Evolutionary conservation across 2,888 invertebrate genomes (phyloP), one percentile per base, ranked within the genome.

Genomic region (Sinohyriopsis cumingii): DNA sequence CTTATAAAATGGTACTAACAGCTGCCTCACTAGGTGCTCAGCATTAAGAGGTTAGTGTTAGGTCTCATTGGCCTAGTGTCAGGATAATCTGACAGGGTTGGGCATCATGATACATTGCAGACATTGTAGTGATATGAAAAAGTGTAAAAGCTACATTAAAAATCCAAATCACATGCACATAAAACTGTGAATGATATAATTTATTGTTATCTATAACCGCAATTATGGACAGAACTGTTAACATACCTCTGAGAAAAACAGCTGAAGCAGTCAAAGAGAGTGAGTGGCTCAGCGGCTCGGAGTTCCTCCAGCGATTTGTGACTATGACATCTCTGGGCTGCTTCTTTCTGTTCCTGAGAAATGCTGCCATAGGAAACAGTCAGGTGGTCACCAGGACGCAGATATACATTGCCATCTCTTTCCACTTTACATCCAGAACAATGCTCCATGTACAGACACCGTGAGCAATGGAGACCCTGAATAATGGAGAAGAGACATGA

Each of bases 241-340:
- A 57, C 64, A 54, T 77, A 90, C 91, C 90, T 89, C 78, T 90
- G 92, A 84, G 93, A 93, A 88, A 93, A 93, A 74, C 93, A 93
- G 80, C 92, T 90, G 69, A 93, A 91, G 85, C 93, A 93, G 82
- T 93, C 93, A 79, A 92, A 91, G 20, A 93, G 89, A n/a, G 92
- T 91, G 55, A 93, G 88, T 1, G 92, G 91, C 78, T 92, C 90
- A 73, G 91, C 89, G n/a, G 91, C 90, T 67, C 92, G 88, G 74
- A 90, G 88, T 66, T 89, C 89, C 66, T 90, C 90, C 86, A 92
- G 90, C 59, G 92, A 92, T 66, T 88, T 83, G 82, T 93, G 92
- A 78, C 92, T 91, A 1, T 88, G 63, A n/a, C 76, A 67, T 9
- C 68, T 62, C 60, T 79, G 80, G 53, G 78, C 76, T 3, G 55